phyloP scores from a whole-genome alignment of 2,888 invertebrate species.

The Cacoxenus indagator region DNA sequence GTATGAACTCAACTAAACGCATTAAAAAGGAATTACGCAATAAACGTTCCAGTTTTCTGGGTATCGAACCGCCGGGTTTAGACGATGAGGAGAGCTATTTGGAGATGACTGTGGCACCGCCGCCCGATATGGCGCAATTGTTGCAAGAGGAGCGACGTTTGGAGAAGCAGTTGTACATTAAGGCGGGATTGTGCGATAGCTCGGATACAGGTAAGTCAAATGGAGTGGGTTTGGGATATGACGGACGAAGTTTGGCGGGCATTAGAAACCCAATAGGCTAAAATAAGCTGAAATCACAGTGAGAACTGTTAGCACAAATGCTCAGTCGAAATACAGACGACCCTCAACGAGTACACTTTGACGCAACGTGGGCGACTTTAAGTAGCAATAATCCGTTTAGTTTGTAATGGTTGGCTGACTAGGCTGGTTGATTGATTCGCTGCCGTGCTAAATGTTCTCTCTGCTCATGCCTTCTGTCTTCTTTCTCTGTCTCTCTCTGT shows the following conservation, averaged over 20 bases:
- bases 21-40: slow-evolving; percentile 88
- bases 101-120: slow-evolving; percentile 78
- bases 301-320: background rate
- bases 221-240: background rate
- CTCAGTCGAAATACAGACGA: slow-evolving; percentile 29
- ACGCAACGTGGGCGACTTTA: slow-evolving; percentile 39
- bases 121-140: slow-evolving; percentile 85
- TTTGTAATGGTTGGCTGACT: slow-evolving; percentile 24
- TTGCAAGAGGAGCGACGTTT: slow-evolving; percentile 85
- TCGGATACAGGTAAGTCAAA: slow-evolving; percentile 76
- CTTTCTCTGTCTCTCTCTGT: background rate
- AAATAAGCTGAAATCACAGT: slow-evolving; percentile 27
- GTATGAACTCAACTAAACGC: slow-evolving; percentile 85
- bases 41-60: slow-evolving; percentile 87
- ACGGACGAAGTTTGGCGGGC: background rate
- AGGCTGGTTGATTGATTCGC: too few species aligned
- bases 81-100: slow-evolving; percentile 77
- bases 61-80: slow-evolving; percentile 80
- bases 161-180: slow-evolving; percentile 83
- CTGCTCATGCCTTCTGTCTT: background rate
- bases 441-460: background rate
- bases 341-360: slow-evolving; percentile 17
- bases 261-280: slow-evolving; percentile 34
- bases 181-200: slow-evolving; percentile 77
- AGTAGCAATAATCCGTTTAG: slow-evolving; percentile 62